Conservation (phyloP, 2,797 vertebrate genomes). For the Hydrocynus forskahlii region DNA sequence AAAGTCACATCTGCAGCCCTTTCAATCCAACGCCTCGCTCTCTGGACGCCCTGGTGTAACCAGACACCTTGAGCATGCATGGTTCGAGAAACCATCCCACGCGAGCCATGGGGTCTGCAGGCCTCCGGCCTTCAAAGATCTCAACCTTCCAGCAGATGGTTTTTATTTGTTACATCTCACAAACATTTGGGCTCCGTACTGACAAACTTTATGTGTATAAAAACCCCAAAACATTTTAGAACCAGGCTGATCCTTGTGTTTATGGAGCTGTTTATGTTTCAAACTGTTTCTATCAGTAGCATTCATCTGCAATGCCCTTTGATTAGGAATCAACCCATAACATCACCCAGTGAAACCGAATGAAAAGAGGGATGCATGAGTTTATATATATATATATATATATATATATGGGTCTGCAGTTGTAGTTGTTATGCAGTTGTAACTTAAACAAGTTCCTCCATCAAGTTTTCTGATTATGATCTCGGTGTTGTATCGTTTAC, state of each 20-base stretch:
- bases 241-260: not conserved
- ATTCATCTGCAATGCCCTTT: slow-evolving; percentile 15
- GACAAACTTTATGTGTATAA: slow-evolving; percentile 26
- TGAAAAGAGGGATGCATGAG: not conserved
- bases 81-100: not conserved
- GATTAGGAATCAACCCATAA: not conserved
- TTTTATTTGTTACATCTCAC: slow-evolving; percentile 37
- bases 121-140: slow-evolving; percentile 6
- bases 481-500: too few relatives aligned
- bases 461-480: too few relatives aligned
- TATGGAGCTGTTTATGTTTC: slow-evolving; percentile 22
- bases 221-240: not conserved
- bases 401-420: too few relatives aligned
- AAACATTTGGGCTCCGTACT: slow-evolving; percentile 39
- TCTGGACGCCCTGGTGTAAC: slow-evolving; percentile 13
- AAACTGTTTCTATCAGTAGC: slow-evolving; percentile 13
- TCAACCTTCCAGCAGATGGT: slow-evolving; percentile 39
- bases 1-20: not conserved
- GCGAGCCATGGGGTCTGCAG: not conserved
- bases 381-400: too few relatives aligned
- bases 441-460: too few relatives aligned
- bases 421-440: too few relatives aligned
- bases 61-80: slow-evolving; percentile 27
- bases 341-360: not conserved
- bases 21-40: not conserved